Base-by-base conservation (phyloP, 2,113 vertebrate species). In the Muscicapa adusta region DNA sequence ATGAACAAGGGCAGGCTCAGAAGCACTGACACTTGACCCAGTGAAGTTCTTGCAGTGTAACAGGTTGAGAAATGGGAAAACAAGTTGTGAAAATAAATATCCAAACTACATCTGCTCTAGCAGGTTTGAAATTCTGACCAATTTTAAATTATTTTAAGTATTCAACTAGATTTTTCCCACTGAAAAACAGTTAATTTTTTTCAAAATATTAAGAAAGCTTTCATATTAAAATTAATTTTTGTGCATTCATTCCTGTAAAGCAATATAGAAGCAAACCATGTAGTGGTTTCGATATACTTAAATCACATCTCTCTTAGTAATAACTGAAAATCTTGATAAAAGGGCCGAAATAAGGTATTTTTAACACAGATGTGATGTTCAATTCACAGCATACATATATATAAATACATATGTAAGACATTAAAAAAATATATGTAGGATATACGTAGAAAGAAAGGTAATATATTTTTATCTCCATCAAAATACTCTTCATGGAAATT, bases 1-100 rank as follows among this genome's bases (percentile, higher is more conserved):
- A 96, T 18, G 61, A 93, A 68, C 45, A 92, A 91, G 89, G 58
- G 50, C 76, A 91, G 77, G 77, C 61, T 93, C 88, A 94, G 48
- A 92, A 91, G 89, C 77, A 94, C 2, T 94, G 94, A 96, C 91
- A 94, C 80, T 89, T 96, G 86, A 94, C 86, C 95, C 62, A 91
- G 43, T 38, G 67, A 89, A 91, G 91, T 78, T 91, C 66, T 81
- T 61, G 57, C 62, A 50, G 54, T 28, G 58, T 61, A 94, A 81
- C 89, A 95, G 73, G 77, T 82, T 94, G 86, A 85, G 53, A 93
- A 96, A 92, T n/a, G 57, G 57, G 45, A 94, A 95, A 93, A 94
- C 38, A 71, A 82, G 40, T 91, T 77, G 68, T 60, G 71, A 91
- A 95, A 91, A 88, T 74, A 91, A 93, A 68, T 24, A 68, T 71